Evolutionary conservation across 2,888 invertebrate species (phyloP).

Genomic region (Plusia festucae): DNA sequence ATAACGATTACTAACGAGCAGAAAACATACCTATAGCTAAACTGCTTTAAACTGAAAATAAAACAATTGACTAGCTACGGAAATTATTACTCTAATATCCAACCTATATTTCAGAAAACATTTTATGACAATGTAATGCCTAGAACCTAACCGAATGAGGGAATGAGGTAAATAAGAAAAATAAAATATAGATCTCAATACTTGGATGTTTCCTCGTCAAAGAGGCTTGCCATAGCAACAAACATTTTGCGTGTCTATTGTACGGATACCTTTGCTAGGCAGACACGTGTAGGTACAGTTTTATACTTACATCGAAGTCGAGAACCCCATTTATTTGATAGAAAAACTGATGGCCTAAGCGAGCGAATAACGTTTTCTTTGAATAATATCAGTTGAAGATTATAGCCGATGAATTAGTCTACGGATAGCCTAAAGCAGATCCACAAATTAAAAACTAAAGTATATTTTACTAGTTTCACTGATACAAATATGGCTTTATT

Average conservation of each 20-base stretch:
- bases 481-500: background rate
- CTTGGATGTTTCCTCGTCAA: constrained; percentile 63
- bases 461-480: no score
- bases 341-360: no score
- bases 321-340: no score
- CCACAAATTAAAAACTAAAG: no score
- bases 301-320: constrained; percentile 6
- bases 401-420: no score
- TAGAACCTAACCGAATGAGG: background rate
- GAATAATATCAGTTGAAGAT: no score
- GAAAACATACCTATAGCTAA: background rate
- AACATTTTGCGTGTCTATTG: constrained; percentile 46
- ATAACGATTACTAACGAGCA: background rate
- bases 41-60: background rate
- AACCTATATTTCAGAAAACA: background rate
- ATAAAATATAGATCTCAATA: constrained; percentile 55
- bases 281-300: constrained; percentile 17
- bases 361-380: no score
- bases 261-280: constrained; percentile 26
- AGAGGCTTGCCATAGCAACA: constrained; percentile 56
- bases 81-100: no score
- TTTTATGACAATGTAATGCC: background rate
- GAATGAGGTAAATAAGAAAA: background rate
- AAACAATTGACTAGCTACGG: constrained; percentile 4
- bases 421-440: no score